These are phyloP conservation scores for Poecilia latipinna DNA, from an alignment of 2,113 vertebrate genomes.

Conservation along the genomic window DNA sequence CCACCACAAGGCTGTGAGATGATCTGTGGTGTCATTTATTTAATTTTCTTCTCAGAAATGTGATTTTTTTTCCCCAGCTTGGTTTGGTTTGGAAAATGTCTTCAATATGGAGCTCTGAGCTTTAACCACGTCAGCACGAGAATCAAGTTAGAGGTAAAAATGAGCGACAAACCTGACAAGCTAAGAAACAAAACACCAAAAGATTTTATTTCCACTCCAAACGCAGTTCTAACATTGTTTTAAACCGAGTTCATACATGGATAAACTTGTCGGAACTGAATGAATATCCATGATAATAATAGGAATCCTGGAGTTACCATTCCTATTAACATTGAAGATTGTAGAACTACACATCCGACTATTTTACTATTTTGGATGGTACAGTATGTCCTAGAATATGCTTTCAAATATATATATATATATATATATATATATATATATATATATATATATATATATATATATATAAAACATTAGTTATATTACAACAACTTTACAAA, in stretches of 20 bases:
- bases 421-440: no score
- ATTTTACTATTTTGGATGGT: no score
- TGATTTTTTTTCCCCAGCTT: neutral
- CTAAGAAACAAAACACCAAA: neutral
- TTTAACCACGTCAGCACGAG: neutral
- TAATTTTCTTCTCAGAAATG: neutral
- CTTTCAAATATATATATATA: neutral
- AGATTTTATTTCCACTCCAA: neutral
- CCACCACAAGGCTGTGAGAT: neutral
- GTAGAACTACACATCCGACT: neutral
- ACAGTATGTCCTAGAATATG: neutral
- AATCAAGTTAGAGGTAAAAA: neutral
- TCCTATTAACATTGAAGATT: neutral
- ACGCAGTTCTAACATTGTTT: no score
- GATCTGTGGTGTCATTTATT: neutral
- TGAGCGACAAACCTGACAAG: no score
- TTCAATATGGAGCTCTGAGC: neutral
- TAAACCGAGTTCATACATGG: no score
- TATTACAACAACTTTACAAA: no score
- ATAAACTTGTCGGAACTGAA: no score
- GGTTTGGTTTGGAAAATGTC: neutral
- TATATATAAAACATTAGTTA: no score
- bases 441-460: no score
- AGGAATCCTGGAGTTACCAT: neutral
- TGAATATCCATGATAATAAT: neutral